These are phyloP conservation scores for Gallirallus australis DNA, from an alignment of 2,797 vertebrate species.

Conservation along the genomic window DNA sequence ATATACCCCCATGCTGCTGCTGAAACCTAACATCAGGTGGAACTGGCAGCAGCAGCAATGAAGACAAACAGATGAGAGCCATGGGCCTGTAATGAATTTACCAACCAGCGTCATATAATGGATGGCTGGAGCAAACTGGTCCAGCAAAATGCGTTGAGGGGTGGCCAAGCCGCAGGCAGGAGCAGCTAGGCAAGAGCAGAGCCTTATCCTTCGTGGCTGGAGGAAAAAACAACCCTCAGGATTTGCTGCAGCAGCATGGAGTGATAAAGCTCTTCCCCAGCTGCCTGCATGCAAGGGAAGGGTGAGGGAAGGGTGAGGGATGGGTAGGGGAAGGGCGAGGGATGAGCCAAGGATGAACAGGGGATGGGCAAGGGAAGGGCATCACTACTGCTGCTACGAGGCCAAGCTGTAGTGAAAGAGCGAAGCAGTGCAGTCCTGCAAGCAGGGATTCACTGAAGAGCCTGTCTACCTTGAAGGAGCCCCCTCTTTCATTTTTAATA, in stretches of 20 bases:
- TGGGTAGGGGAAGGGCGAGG: too few relatives aligned
- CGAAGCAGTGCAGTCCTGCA: background rate
- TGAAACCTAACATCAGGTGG: slow-evolving; percentile 36
- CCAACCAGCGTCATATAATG: background rate
- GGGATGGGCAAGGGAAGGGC: too few relatives aligned
- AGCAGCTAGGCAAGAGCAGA: background rate
- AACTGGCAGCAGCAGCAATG: background rate
- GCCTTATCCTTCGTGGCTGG: background rate
- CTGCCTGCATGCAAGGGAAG: background rate
- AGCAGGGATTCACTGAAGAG: background rate
- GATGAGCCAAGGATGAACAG: too few relatives aligned
- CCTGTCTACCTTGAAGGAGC: background rate
- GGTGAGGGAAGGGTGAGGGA: too few relatives aligned
- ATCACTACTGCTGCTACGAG: background rate
- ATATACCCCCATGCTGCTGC: background rate
- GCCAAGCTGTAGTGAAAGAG: background rate
- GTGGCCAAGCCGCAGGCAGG: background rate
- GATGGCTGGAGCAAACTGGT: background rate
- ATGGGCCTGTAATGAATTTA: background rate
- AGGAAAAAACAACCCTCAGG: background rate
- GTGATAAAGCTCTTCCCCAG: background rate
- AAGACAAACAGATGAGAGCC: slow-evolving; percentile 30
- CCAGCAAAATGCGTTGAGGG: background rate
- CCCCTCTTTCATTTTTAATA: slow-evolving; percentile 13
- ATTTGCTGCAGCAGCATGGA: background rate